These are phyloP conservation scores for Pandemis heparana DNA, from an alignment of 2,888 invertebrate genomes.

Conservation along the genomic window DNA sequence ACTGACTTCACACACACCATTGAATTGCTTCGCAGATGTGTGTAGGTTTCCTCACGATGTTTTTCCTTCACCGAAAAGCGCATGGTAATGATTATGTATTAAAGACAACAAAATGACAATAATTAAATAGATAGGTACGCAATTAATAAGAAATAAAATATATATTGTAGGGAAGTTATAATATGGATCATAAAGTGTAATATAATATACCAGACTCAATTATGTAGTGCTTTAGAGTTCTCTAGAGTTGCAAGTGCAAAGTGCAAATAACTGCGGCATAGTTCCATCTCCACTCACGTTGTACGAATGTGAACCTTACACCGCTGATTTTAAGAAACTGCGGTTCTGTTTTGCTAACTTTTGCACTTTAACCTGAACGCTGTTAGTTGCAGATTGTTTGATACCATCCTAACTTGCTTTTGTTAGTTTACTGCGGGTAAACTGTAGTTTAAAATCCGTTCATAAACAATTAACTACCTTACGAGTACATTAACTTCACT, in stretches of 20 bases:
- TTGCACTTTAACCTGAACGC: conserved; percentile 10
- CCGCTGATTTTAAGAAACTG: background rate
- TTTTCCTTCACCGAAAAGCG: no score
- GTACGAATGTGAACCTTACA: background rate
- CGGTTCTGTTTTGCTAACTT: background rate
- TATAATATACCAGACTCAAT: background rate
- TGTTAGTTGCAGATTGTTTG: conserved; percentile 12
- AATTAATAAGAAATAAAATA: no score
- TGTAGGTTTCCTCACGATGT: no score
- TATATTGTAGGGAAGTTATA: no score
- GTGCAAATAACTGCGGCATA: background rate
- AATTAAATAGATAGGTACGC: no score
- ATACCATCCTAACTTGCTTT: background rate
- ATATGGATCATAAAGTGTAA: no score
- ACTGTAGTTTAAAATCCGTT: background rate
- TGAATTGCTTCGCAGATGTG: no score
- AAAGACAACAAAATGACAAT: no score
- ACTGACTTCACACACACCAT: no score
- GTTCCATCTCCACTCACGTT: background rate
- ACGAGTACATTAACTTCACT: no score
- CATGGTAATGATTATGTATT: no score
- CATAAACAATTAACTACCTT: no score
- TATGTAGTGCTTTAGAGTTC: background rate
- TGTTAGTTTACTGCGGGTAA: background rate
- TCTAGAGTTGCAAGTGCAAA: background rate